Evolutionary conservation across 2,797 vertebrate species (phyloP).

Genomic region (Vireo griseus): DNA sequence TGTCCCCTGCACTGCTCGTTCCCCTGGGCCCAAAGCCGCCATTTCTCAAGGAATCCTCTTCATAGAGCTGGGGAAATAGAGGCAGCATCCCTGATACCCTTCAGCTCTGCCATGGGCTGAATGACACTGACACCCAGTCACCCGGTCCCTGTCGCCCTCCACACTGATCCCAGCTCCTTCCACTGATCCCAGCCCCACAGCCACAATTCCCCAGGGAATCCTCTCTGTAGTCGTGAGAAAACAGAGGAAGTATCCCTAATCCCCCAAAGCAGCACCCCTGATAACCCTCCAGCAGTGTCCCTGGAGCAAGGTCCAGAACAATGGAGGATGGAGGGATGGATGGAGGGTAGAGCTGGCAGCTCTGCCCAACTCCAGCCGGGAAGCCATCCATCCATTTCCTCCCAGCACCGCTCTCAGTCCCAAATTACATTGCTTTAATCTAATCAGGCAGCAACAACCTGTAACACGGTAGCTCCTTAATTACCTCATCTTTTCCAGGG

Average conservation of each 20-base stretch:
- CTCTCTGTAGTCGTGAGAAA: accelerated
- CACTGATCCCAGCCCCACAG: background rate
- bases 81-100: background rate
- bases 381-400: conserved; percentile 6
- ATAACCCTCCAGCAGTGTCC: background rate
- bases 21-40: background rate
- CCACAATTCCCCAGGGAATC: background rate
- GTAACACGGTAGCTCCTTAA: conserved; percentile 28
- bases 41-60: background rate
- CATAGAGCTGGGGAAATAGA: background rate
- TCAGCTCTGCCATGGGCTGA: background rate
- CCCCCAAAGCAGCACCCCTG: background rate
- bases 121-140: background rate
- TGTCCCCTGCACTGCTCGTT: accelerated
- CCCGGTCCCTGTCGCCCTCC: too few relatives aligned
- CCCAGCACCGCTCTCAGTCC: background rate
- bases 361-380: background rate
- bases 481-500: conserved; percentile 13
- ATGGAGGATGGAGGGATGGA: background rate
- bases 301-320: background rate
- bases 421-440: conserved; percentile 42
- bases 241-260: background rate
- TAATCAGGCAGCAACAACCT: conserved; percentile 14
- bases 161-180: background rate
- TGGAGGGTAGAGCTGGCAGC: background rate